phyloP scores from a whole-genome alignment of 1,140 invertebrate genomes.

The Schlechtendalia chinensis region DNA sequence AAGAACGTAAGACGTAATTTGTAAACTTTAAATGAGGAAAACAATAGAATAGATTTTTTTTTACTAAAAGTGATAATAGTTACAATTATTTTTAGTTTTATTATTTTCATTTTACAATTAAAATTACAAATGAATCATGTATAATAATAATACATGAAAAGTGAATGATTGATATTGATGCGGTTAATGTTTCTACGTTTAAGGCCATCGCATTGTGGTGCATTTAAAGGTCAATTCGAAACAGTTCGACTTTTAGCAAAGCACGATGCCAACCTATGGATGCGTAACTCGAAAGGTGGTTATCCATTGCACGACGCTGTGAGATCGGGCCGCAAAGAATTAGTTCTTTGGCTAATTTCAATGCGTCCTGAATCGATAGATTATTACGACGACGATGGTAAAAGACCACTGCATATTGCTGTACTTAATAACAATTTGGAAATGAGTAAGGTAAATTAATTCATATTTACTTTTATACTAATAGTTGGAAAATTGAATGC shows the following conservation, averaged over 20 bases:
- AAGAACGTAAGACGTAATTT: constrained; percentile 66
- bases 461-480: constrained; percentile 2
- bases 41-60: too few relatives aligned
- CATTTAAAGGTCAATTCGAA: constrained; percentile 91
- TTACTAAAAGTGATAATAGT: too few relatives aligned
- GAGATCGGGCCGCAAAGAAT: constrained; percentile 80
- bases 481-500: neutral
- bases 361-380: constrained; percentile 81
- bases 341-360: constrained; percentile 81
- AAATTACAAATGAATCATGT: too few relatives aligned
- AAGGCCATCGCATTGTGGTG: constrained; percentile 80
- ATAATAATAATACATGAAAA: too few relatives aligned
- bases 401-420: constrained; percentile 89
- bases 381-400: constrained; percentile 86
- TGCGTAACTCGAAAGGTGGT: constrained; percentile 87
- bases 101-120: too few relatives aligned
- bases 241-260: constrained; percentile 74
- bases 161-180: neutral
- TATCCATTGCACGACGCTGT: constrained; percentile 93
- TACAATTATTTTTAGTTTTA: too few relatives aligned
- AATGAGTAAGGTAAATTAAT: constrained; percentile 72
- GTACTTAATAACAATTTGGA: constrained; percentile 92
- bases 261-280: constrained; percentile 85
- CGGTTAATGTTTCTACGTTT: constrained; percentile 9
- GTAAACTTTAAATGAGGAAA: too few relatives aligned